Percentiles rank a stretch among this genome's conserved stretches.
These are phyloP conservation scores for Pristionchus arcanus DNA, from an alignment of 2,888 invertebrate species.

Conservation along the genomic window DNA sequence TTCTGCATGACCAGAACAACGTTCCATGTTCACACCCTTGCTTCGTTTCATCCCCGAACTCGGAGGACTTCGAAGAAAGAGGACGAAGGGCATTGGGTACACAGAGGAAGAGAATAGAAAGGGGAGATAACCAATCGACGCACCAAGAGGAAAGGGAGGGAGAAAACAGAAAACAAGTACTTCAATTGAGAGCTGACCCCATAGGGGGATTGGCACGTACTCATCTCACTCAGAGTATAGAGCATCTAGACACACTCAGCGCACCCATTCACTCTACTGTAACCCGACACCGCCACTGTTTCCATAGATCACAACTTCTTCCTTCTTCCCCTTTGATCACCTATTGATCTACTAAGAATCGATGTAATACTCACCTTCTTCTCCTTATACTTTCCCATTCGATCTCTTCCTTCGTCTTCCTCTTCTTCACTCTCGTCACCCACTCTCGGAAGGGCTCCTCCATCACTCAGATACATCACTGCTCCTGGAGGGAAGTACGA, in stretches of 20 bases:
- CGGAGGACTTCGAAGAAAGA: constrained; percentile 13
- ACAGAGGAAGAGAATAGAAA: constrained; percentile 17
- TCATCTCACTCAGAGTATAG: background rate
- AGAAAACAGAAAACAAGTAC: constrained; percentile 46
- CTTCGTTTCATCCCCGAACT: background rate
- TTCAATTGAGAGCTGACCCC: constrained; percentile 24
- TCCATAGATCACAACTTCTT: background rate
- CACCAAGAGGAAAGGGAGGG: background rate
- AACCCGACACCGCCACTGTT: background rate
- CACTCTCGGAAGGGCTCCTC: background rate
- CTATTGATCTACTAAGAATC: constrained; percentile 2
- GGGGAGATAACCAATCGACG: constrained; percentile 37
- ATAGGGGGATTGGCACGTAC: constrained; percentile 12
- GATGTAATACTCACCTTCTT: constrained; percentile 34
- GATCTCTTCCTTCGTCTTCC: constrained; percentile 17
- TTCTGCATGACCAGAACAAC: background rate
- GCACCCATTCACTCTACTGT: constrained; percentile 7
- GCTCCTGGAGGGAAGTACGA: constrained; percentile 12
- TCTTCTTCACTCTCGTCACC: constrained; percentile 24
- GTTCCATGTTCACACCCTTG: background rate
- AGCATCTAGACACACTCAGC: background rate
- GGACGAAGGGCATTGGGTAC: constrained; percentile 21
- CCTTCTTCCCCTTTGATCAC: background rate
- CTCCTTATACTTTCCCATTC: background rate
- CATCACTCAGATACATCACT: constrained; percentile 37